Percentiles rank a stretch among this genome's conserved stretches.
Evolutionary conservation across 2,113 vertebrate genomes (phyloP).

Genomic region (Misgurnus anguillicaudatus): DNA sequence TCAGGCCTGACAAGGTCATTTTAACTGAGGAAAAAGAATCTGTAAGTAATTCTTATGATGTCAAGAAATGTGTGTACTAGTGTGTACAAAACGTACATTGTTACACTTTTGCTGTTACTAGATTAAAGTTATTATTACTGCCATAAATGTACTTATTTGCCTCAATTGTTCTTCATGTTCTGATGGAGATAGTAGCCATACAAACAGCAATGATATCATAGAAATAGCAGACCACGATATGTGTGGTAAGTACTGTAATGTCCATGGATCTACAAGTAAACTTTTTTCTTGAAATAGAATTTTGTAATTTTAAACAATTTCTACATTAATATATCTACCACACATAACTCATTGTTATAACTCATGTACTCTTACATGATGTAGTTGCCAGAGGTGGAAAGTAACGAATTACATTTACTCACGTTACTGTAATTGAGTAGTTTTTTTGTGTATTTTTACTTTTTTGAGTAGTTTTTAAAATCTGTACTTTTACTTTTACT

Average conservation of each 20-base stretch:
- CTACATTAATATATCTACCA: no score
- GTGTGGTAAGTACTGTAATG: neutral
- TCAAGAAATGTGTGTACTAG: neutral
- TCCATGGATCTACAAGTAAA: neutral
- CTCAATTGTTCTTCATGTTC: neutral
- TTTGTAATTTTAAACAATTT: no score
- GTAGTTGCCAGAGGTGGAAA: no score
- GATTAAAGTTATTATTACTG: neutral
- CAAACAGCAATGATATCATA: neutral
- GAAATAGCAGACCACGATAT: neutral
- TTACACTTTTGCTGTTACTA: neutral
- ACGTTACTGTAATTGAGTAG: no score
- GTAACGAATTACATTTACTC: no score
- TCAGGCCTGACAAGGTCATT: slow-evolving; percentile 22
- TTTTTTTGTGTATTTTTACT: no score
- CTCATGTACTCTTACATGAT: no score
- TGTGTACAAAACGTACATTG: neutral
- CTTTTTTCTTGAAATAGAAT: neutral
- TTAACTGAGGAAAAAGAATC: slow-evolving; percentile 9
- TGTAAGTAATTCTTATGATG: neutral
- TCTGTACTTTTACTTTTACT: no score
- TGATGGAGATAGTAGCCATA: slow-evolving; percentile 16
- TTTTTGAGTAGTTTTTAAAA: no score
- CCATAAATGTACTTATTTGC: neutral
- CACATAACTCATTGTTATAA: no score